A percentile compares a stretch with the other conserved stretches of the same genome.
Evolutionary conservation across 2,888 invertebrate species (phyloP).

Genomic region (Himalopsyche tibetana): DNA sequence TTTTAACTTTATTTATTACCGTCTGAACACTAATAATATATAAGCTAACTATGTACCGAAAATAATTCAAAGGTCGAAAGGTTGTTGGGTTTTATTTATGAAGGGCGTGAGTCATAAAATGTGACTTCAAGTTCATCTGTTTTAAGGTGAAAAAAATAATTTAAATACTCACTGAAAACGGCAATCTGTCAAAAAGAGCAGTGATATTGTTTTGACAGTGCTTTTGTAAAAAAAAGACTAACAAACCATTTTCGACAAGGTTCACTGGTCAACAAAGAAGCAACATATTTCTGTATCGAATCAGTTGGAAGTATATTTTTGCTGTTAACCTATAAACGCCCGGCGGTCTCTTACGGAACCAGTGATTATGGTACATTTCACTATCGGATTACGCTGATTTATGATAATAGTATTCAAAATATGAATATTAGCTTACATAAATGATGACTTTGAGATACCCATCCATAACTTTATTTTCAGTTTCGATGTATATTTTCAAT

Average conservation of each 20-base stretch:
- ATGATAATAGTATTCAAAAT: no score
- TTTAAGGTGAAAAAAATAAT: neutral
- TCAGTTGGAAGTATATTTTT: no score
- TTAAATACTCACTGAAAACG: neutral
- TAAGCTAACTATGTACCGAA: neutral
- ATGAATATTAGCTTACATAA: no score
- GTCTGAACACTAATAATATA: neutral
- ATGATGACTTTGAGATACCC: no score
- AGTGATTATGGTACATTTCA: no score
- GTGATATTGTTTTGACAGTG: neutral
- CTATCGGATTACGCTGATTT: no score
- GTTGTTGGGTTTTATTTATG: constrained; percentile 13
- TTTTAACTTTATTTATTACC: no score
- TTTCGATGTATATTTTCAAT: no score
- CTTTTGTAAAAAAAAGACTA: neutral
- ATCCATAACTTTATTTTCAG: no score
- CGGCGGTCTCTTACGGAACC: no score
- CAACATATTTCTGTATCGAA: no score
- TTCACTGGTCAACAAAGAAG: neutral
- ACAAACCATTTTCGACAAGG: neutral
- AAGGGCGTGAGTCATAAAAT: neutral
- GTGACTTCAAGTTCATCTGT: neutral
- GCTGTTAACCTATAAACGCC: no score
- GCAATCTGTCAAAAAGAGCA: constrained; percentile 9
- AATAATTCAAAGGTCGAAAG: constrained; percentile 20